Percentiles rank a stretch among this genome's conserved stretches.
Conservation (phyloP, 2,113 vertebrate species). For the Centrocercus urophasianus region DNA sequence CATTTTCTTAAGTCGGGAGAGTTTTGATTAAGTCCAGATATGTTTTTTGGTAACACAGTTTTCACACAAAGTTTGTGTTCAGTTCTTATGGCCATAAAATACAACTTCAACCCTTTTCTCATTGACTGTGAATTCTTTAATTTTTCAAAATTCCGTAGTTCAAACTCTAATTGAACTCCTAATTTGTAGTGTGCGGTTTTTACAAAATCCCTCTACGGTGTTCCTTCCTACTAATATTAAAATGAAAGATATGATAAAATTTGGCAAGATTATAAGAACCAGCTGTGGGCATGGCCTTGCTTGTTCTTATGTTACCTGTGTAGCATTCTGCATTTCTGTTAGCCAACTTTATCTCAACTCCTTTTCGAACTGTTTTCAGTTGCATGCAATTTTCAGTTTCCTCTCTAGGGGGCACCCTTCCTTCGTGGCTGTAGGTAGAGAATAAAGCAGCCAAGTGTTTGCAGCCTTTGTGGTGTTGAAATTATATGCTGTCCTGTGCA, state of each 20-base stretch:
- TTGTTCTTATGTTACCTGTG: neutral
- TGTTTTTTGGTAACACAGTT: neutral
- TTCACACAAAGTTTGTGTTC: neutral
- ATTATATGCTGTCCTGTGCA: neutral
- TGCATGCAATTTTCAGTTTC: neutral
- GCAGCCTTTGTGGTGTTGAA: neutral
- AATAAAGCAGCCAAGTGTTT: neutral
- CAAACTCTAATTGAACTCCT: neutral
- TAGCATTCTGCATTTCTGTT: neutral
- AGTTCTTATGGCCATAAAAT: neutral
- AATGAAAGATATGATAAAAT: neutral
- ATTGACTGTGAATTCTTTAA: neutral
- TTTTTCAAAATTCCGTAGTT: neutral
- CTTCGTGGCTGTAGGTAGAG: neutral
- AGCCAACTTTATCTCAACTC: neutral
- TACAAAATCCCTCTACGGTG: neutral
- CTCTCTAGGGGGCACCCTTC: slow-evolving; percentile 36
- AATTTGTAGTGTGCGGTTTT: too few species aligned
- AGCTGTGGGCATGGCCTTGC: neutral
- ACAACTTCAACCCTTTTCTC: neutral
- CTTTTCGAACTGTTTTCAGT: neutral
- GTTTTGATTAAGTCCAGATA: neutral
- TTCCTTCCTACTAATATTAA: neutral
- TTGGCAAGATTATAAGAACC: neutral
- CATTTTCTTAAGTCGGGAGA: neutral